Percentiles rank a stretch among this genome's conserved stretches.
Conservation (phyloP, 2,797 vertebrate genomes). For the Etheostoma perlongum region DNA sequence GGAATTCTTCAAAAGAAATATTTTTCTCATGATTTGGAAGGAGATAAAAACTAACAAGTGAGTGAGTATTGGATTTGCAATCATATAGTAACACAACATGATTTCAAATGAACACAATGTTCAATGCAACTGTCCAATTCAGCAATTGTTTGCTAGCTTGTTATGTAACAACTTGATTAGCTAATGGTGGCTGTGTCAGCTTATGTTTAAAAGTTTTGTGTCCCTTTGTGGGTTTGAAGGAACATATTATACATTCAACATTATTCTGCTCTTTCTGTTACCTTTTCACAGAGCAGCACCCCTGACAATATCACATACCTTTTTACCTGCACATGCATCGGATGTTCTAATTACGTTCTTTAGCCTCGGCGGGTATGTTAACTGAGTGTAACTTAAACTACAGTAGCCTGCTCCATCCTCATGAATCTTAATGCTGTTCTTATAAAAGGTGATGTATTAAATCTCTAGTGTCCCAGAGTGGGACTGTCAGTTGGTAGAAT, state of each 20-base stretch:
- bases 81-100: background rate
- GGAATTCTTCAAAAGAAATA: background rate
- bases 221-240: background rate
- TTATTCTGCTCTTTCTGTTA: constrained; percentile 29
- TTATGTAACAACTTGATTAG: background rate
- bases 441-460: constrained; percentile 70
- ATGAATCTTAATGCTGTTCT: constrained; percentile 77
- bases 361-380: constrained; percentile 63
- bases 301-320: constrained; percentile 36
- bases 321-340: constrained; percentile 60
- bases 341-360: constrained; percentile 67
- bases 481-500: constrained; percentile 62
- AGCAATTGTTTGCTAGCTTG: background rate
- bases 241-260: constrained; percentile 3
- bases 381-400: constrained; percentile 63
- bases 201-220: background rate
- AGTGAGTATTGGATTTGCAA: background rate
- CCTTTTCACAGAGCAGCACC: constrained; percentile 27
- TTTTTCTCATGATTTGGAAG: background rate
- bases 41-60: no score
- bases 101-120: background rate
- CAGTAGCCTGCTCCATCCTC: constrained; percentile 50
- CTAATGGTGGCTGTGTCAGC: background rate
- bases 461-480: constrained; percentile 67
- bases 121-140: background rate